Conservation (phyloP, 2,888 invertebrate genomes). For the Flexamia atlantica region DNA sequence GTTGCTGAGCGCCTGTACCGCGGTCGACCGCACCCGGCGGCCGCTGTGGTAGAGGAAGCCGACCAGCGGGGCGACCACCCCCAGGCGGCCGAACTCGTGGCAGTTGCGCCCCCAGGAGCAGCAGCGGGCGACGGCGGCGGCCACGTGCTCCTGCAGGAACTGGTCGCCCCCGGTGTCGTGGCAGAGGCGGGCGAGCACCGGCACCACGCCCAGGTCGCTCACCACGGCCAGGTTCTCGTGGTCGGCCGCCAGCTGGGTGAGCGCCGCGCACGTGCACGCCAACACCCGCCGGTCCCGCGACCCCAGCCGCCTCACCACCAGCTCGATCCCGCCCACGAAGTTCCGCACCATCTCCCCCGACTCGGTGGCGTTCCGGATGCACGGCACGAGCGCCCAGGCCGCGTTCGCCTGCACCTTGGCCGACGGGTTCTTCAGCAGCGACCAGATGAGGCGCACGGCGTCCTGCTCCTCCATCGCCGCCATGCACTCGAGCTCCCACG, state of each 20-base stretch:
- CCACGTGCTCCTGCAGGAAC: slow-evolving; percentile 80
- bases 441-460: slow-evolving; percentile 96
- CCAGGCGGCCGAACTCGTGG: slow-evolving; percentile 89
- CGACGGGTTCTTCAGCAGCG: slow-evolving; percentile 91
- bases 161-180: slow-evolving; percentile 81
- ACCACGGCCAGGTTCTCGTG: slow-evolving; percentile 95
- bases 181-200: slow-evolving; percentile 89
- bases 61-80: slow-evolving; percentile 91
- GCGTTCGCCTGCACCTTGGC: slow-evolving; percentile 92
- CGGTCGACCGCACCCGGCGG: slow-evolving; percentile 89
- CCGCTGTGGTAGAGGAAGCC: slow-evolving; percentile 91
- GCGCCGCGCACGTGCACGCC: slow-evolving; percentile 93
- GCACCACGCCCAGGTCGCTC: slow-evolving; percentile 95
- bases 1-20: slow-evolving; percentile 92
- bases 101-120: slow-evolving; percentile 94
- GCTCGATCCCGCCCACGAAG: slow-evolving; percentile 95
- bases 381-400: slow-evolving; percentile 94
- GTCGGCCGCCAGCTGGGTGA: slow-evolving; percentile 93
- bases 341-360: slow-evolving; percentile 96
- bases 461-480: slow-evolving; percentile 90
- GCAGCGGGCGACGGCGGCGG: slow-evolving; percentile 95
- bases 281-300: slow-evolving; percentile 89
- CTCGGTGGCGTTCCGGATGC: slow-evolving; percentile 91
- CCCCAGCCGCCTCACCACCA: slow-evolving; percentile 92
- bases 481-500: slow-evolving; percentile 88